Conservation (phyloP, 2,113 vertebrate genomes). For the Onychostruthus taczanowskii region DNA sequence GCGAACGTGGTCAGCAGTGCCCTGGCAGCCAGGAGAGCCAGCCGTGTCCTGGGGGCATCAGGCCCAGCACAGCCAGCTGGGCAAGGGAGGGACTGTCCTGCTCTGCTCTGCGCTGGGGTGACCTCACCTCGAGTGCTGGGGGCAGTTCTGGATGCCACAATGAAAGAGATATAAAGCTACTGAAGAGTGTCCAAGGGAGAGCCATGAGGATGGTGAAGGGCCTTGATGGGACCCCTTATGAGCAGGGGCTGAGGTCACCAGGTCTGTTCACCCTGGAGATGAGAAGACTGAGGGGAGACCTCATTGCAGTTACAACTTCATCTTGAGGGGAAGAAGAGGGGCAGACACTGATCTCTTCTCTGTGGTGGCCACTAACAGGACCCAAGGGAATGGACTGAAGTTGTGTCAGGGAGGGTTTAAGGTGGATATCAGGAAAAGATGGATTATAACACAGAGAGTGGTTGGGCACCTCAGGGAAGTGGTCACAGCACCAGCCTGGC, state of each 20-base stretch:
- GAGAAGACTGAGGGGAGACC: neutral
- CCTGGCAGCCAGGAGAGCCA: neutral
- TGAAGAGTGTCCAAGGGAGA: neutral
- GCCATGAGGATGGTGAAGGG: no score
- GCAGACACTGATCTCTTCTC: neutral
- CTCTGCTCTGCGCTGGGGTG: neutral
- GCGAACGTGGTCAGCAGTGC: neutral
- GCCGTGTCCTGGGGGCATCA: rapidly evolving
- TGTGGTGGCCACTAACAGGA: no score
- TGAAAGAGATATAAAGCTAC: neutral
- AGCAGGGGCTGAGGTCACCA: neutral
- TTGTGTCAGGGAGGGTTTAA: neutral
- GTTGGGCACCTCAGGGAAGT: neutral
- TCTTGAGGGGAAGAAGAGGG: neutral
- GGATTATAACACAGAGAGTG: neutral
- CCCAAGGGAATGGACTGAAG: rapidly evolving
- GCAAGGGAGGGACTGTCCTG: neutral
- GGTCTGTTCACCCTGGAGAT: neutral
- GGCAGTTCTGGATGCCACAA: neutral
- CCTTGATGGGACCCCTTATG: rapidly evolving
- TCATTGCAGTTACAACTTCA: neutral
- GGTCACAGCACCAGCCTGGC: neutral
- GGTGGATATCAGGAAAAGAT: rapidly evolving
- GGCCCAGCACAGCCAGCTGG: rapidly evolving
- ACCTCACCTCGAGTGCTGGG: neutral